Evolutionary conservation across 1,140 invertebrate genomes (phyloP).

Genomic region (Bombus confusus): DNA sequence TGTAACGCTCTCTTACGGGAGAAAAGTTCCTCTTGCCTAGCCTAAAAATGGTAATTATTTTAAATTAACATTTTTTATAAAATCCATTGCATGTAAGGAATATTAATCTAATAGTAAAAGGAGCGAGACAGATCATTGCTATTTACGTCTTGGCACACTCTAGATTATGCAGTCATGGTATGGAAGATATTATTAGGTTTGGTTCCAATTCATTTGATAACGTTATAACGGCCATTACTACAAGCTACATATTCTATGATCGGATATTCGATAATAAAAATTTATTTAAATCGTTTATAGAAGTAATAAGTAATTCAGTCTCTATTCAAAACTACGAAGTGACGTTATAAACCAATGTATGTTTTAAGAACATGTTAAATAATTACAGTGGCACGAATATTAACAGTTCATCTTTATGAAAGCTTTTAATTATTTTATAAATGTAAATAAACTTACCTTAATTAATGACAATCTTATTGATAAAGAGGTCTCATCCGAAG

Average conservation of each 20-base stretch:
- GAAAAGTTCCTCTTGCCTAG: slow-evolving; percentile 87
- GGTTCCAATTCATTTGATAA: slow-evolving; percentile 64
- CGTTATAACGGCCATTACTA: slow-evolving; percentile 9
- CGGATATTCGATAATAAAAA: slow-evolving; percentile 20
- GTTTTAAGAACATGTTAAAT: neutral
- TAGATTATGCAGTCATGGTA: slow-evolving; percentile 63
- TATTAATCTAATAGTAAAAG: slow-evolving; percentile 31
- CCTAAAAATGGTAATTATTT: slow-evolving; percentile 80
- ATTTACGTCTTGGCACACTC: slow-evolving; percentile 74
- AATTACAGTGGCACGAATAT: neutral
- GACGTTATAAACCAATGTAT: neutral
- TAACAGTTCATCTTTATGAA: neutral
- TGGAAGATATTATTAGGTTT: slow-evolving; percentile 69
- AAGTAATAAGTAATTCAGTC: neutral
- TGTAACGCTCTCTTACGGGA: slow-evolving; percentile 84
- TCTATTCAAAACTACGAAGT: neutral
- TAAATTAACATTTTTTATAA: neutral
- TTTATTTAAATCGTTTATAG: neutral
- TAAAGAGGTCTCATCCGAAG: slow-evolving; percentile 86
- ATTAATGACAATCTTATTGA: slow-evolving; percentile 85
- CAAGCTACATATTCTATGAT: slow-evolving; percentile 16
- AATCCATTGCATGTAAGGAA: neutral
- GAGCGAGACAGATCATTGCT: slow-evolving; percentile 66
- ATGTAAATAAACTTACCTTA: slow-evolving; percentile 82
- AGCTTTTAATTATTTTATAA: neutral